Evolutionary conservation across 2,888 invertebrate genomes (phyloP).

Genomic region (Drosophila anomalata): DNA sequence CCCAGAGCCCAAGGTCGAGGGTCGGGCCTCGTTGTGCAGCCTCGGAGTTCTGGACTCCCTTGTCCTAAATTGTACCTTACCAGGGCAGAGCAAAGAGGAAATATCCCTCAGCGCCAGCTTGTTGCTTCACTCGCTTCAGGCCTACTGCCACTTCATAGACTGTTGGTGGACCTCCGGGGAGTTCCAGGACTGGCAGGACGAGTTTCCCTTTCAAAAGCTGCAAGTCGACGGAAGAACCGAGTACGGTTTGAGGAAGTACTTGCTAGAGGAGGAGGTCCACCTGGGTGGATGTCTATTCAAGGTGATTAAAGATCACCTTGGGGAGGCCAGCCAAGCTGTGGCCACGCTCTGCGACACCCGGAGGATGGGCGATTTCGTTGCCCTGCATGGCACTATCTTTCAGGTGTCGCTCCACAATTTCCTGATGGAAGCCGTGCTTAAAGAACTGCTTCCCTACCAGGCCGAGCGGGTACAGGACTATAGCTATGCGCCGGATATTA

Average conservation of each 20-base stretch:
- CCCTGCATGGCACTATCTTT: not conserved
- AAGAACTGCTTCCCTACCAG: conserved; percentile 16
- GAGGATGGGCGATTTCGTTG: conserved; percentile 22
- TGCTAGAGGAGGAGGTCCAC: too few species aligned
- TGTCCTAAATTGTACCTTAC: not conserved
- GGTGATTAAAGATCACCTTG: conserved; percentile 36
- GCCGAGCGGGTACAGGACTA: not conserved
- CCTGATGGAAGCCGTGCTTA: conserved; percentile 18
- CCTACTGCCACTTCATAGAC: conserved; percentile 40
- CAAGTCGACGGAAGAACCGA: not conserved
- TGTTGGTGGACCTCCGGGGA: conserved; percentile 48
- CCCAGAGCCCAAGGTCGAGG: not conserved
- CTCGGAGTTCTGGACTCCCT: not conserved
- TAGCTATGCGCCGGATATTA: conserved; percentile 24
- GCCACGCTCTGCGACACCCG: conserved; percentile 32
- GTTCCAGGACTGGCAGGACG: conserved; percentile 35
- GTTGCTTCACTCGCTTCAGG: conserved; percentile 42
- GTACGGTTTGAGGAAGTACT: not conserved
- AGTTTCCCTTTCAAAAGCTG: conserved; percentile 20
- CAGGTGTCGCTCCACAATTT: conserved; percentile 13
- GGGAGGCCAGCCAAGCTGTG: not conserved
- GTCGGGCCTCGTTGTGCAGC: not conserved
- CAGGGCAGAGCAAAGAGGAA: not conserved
- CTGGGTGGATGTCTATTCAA: conserved; percentile 1
- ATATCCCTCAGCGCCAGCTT: conserved; percentile 7